Base-by-base conservation (phyloP, 2,113 vertebrate genomes). In the Daboia siamensis region DNA sequence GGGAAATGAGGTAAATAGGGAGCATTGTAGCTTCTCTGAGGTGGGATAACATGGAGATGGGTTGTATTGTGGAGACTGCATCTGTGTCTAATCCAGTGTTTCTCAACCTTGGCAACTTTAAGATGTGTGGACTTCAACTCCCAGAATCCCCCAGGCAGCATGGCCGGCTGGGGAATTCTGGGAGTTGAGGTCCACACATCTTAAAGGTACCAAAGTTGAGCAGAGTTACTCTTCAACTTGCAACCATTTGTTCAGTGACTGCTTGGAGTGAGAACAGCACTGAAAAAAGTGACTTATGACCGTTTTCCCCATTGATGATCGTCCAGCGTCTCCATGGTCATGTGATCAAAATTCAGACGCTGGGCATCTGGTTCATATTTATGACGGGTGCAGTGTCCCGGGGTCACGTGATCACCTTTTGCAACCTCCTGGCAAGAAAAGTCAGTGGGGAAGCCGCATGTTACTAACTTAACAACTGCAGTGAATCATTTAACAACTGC, bases 1-100 rank as follows among this genome's bases (percentile, higher is more conserved):
- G 98, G 96, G 98, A 15, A 95, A 97, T 80, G 98, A 99, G 97
- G 98, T 99, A 93, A 39, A 56, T 0, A 3, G 13, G 39, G n/a
- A 84, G 6, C 21, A 1, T 52, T 15, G 11, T 1, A 10, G 20
- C 29, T 23, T 24, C 44, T 74, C 61, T 54, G 10, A 39, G 23
- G 46, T 23, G 21, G 33, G 90, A 44, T 10, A 46, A 44, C 23
- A 24, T 8, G 56, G 52, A 90, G 24, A 48, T 9, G 23, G 17
- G 26, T 21, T 26, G 7, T 44, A 61, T 29, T 20, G 24, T n/a
- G 52, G 17, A 17, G 33, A 33, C 15, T 61, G 26, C 6, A 10
- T 1, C 48, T 24, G 0, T 39, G 48, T n/a, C 57, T 56, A 56
- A 88, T 55, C 64, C 64, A 69, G n/a, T 33, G 13, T 33, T 69